phyloP scores from a whole-genome alignment of 2,113 vertebrate genomes.

The Spizaetus ornatus region DNA sequence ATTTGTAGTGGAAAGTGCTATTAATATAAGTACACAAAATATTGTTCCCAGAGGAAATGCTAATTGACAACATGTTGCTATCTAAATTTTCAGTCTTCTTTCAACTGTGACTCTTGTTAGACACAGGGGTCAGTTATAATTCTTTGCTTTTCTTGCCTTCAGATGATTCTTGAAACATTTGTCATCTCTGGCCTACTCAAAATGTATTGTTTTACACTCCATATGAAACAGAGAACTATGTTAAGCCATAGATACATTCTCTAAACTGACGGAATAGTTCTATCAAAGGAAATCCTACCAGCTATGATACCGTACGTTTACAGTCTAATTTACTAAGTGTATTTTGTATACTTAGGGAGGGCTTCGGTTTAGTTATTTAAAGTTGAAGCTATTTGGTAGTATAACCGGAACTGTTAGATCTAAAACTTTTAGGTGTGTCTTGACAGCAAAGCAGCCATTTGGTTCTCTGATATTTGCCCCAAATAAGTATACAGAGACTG shows the following conservation, averaged over 20 bases:
- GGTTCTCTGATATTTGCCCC: constrained; percentile 50
- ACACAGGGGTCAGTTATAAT: neutral
- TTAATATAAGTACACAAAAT: neutral
- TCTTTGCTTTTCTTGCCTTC: neutral
- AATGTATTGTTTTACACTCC: neutral
- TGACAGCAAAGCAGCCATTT: neutral
- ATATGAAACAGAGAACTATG: neutral
- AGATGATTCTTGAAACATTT: neutral
- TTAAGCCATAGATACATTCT: neutral
- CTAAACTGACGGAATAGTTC: neutral
- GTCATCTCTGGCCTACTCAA: neutral
- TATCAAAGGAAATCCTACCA: neutral
- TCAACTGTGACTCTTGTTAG: neutral
- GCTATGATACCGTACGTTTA: neutral
- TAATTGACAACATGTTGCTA: neutral
- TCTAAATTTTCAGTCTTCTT: neutral
- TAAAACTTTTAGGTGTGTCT: neutral
- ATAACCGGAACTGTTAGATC: neutral
- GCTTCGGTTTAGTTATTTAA: neutral
- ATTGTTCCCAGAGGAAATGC: neutral
- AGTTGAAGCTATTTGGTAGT: neutral
- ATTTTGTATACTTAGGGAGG: neutral
- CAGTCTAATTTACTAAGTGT: neutral
- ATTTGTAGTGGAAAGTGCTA: neutral
- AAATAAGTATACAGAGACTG: constrained; percentile 11